Evolutionary conservation across 2,888 invertebrate species (phyloP).

Genomic region (Apomyelois bistriatella): DNA sequence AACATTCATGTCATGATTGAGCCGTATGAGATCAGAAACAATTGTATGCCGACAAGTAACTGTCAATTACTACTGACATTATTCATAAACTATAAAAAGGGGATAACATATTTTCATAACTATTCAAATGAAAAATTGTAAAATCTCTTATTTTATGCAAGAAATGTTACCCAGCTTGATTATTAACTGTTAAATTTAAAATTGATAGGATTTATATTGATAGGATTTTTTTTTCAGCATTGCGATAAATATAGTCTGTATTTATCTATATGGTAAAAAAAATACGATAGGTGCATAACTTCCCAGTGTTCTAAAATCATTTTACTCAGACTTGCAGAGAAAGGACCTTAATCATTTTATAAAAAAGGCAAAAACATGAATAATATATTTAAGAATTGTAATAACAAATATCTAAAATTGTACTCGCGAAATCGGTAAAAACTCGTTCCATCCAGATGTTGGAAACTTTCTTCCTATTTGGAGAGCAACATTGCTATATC

Average conservation of each 20-base stretch:
- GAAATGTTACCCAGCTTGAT: too few species aligned
- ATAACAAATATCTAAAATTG: constrained; percentile 38
- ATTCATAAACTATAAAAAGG: background rate
- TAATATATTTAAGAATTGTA: background rate
- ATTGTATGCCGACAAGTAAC: constrained; percentile 7
- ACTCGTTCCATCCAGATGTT: constrained; percentile 72
- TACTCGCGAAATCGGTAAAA: constrained; percentile 70
- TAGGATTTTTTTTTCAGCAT: too few species aligned
- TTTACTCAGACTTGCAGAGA: too few species aligned
- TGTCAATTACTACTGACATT: constrained; percentile 12
- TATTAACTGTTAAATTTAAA: too few species aligned
- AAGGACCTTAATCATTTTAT: background rate
- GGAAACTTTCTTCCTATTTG: constrained; percentile 74
- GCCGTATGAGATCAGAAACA: constrained; percentile 22
- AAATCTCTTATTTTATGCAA: too few species aligned
- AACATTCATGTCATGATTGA: constrained; percentile 68
- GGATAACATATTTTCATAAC: too few species aligned
- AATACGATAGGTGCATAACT: too few species aligned
- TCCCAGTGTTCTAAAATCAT: too few species aligned
- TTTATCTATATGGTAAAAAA: too few species aligned
- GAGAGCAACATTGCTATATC: constrained; percentile 45
- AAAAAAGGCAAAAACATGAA: background rate
- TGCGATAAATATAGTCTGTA: too few species aligned
- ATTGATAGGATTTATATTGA: too few species aligned
- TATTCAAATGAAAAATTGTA: too few species aligned